A percentile compares a stretch with the other conserved stretches of the same genome.
These are phyloP conservation scores for Lepetodrilus schrolli DNA, from an alignment of 2,888 invertebrate genomes.

Conservation along the genomic window DNA sequence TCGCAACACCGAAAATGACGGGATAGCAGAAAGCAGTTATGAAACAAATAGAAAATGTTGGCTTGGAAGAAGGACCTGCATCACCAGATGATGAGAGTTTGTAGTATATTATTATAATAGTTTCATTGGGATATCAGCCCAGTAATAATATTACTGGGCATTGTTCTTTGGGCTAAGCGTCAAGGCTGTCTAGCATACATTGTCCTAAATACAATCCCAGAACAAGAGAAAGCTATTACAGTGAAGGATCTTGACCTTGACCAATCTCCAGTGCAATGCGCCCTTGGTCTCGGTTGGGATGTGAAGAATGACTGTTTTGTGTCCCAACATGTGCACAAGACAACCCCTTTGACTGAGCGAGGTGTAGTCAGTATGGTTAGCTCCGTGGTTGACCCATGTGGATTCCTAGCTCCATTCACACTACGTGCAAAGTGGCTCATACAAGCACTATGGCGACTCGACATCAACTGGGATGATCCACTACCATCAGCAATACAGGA, in stretches of 20 bases:
- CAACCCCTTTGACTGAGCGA: neutral
- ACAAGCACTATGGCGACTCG: constrained; percentile 5
- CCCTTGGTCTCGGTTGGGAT: neutral
- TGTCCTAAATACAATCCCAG: too few relatives aligned
- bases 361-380: neutral
- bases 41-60: too few relatives aligned
- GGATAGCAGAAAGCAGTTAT: too few relatives aligned
- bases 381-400: neutral
- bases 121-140: too few relatives aligned
- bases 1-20: too few relatives aligned
- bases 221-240: too few relatives aligned
- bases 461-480: neutral
- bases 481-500: neutral
- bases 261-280: neutral
- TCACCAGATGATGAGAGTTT: too few relatives aligned
- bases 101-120: too few relatives aligned
- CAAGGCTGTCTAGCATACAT: constrained; percentile 53
- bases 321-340: neutral
- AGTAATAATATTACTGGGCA: too few relatives aligned
- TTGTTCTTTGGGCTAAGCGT: too few relatives aligned
- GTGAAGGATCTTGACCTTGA: neutral
- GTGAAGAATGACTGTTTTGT: neutral
- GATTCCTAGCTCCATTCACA: constrained; percentile 20
- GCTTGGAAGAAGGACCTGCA: too few relatives aligned
- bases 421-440: neutral